These are phyloP conservation scores for Phoenoteleia sp. DNA, from an alignment of 2,888 invertebrate species.

Conservation along the genomic window DNA sequence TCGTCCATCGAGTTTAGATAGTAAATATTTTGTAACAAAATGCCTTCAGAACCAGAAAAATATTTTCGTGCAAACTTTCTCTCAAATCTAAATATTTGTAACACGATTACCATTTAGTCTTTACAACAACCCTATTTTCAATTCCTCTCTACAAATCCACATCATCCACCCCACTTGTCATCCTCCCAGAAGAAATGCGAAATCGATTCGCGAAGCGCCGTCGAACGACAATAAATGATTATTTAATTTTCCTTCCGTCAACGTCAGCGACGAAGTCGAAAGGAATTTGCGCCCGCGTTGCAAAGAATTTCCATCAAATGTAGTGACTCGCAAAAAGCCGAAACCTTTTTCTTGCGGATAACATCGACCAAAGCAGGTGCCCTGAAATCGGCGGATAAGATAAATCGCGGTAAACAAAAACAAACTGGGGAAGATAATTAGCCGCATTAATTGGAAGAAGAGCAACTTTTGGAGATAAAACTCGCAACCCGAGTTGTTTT, in stretches of 20 bases:
- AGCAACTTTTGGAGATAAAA: not conserved
- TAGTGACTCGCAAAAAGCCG: slow-evolving; percentile 62
- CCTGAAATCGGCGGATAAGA: slow-evolving; percentile 28
- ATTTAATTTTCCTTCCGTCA: slow-evolving; percentile 66
- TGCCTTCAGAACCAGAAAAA: too few species aligned
- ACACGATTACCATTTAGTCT: too few species aligned
- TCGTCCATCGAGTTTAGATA: too few species aligned
- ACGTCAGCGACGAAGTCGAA: slow-evolving; percentile 45
- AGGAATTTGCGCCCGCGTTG: slow-evolving; percentile 41
- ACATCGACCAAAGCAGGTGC: not conserved
- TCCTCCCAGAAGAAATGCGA: not conserved
- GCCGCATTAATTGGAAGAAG: slow-evolving; percentile 52
- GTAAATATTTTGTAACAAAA: too few species aligned
- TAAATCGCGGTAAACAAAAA: slow-evolving; percentile 50
- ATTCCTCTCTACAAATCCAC: not conserved
- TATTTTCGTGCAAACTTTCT: too few species aligned
- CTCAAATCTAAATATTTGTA: too few species aligned
- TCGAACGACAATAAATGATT: slow-evolving; percentile 62
- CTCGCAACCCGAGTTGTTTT: slow-evolving; percentile 70
- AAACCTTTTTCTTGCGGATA: slow-evolving; percentile 35
- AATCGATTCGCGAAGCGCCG: slow-evolving; percentile 42
- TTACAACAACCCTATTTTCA: too few species aligned
- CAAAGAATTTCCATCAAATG: slow-evolving; percentile 67
- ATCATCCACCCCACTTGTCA: not conserved
- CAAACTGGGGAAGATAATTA: slow-evolving; percentile 35